phyloP scores from a whole-genome alignment of 2,113 vertebrate genomes.

The Dicaeum eximium region DNA sequence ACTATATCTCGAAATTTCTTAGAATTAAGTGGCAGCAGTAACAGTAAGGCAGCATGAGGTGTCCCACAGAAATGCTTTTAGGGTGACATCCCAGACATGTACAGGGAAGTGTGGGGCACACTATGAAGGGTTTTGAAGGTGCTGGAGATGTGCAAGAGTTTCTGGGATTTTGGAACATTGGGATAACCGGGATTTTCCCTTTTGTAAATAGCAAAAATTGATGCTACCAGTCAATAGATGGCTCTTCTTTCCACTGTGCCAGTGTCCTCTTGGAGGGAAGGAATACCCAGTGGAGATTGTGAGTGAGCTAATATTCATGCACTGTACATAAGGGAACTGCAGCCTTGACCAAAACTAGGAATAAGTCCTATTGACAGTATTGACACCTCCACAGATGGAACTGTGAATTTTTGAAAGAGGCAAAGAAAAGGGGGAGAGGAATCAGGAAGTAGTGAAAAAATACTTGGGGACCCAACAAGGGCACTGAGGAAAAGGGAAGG shows the following conservation, averaged over 20 bases:
- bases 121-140: neutral
- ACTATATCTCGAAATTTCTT: neutral
- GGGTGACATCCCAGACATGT: neutral
- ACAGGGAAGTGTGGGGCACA: neutral
- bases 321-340: neutral
- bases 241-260: neutral
- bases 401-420: neutral
- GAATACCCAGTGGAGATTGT: neutral
- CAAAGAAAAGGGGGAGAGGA: accelerated
- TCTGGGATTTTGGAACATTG: neutral
- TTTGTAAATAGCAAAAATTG: neutral
- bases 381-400: neutral
- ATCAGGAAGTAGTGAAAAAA: neutral
- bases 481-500: neutral
- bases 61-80: neutral
- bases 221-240: neutral
- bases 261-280: neutral
- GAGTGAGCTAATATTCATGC: neutral
- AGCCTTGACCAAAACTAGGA: neutral
- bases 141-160: neutral
- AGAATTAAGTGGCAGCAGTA: neutral
- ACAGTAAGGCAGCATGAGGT: neutral
- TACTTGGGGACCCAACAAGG: neutral
- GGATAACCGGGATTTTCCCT: neutral
- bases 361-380: neutral